Conservation (phyloP, 2,113 vertebrate genomes). For the Petroica traversi region DNA sequence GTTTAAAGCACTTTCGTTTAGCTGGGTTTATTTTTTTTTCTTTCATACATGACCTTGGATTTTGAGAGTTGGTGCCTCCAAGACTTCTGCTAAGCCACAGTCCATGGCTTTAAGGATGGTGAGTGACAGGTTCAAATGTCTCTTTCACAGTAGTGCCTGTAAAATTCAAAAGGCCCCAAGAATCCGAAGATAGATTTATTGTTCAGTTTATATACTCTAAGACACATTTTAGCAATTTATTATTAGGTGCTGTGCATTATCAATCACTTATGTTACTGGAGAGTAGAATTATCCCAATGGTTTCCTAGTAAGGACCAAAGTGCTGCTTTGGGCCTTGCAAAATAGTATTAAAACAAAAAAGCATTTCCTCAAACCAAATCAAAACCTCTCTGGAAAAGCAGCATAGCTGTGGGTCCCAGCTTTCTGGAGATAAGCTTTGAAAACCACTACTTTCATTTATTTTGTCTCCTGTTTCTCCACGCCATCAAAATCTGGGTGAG, state of each 20-base stretch:
- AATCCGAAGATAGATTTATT: background rate
- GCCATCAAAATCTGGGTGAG: background rate
- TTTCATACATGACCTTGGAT: background rate
- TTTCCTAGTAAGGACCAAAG: background rate
- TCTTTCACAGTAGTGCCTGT: background rate
- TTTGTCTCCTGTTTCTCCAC: constrained; percentile 11
- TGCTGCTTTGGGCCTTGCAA: background rate
- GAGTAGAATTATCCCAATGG: background rate
- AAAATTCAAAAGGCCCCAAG: background rate
- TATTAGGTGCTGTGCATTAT: background rate
- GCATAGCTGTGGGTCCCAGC: fast-evolving
- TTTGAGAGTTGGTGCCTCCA: background rate
- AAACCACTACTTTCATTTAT: background rate
- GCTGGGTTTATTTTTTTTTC: background rate
- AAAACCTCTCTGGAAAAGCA: background rate
- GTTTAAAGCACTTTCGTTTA: background rate
- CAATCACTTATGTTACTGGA: background rate
- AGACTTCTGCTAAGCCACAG: background rate
- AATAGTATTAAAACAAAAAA: background rate
- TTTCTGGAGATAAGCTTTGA: background rate
- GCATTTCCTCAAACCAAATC: background rate
- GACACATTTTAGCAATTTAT: background rate
- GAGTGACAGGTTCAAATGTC: background rate
- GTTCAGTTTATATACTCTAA: background rate
- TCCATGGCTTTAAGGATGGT: background rate